These are phyloP conservation scores for Arge pagana DNA, from an alignment of 2,888 invertebrate genomes.

Conservation along the genomic window DNA sequence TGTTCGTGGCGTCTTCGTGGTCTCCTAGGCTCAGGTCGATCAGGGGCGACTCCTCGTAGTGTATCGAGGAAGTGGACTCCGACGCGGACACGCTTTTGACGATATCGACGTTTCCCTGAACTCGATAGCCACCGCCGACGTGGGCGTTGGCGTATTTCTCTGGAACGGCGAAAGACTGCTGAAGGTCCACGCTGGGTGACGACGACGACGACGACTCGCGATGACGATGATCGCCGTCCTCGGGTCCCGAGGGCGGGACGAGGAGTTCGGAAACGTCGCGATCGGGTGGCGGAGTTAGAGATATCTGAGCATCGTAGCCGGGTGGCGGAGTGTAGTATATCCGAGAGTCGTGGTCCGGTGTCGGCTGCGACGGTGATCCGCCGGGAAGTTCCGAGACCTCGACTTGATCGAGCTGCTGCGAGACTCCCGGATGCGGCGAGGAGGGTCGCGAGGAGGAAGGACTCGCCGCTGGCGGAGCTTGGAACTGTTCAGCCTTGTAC, in stretches of 20 bases:
- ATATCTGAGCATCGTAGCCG: slow-evolving; percentile 23
- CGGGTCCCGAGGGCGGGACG: slow-evolving; percentile 11
- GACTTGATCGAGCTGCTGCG: slow-evolving; percentile 12
- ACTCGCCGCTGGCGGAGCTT: slow-evolving; percentile 40
- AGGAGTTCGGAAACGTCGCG: background rate
- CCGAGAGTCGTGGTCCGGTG: slow-evolving; percentile 39
- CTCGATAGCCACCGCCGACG: slow-evolving; percentile 24
- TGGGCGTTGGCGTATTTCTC: slow-evolving; percentile 18
- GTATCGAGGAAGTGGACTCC: slow-evolving; percentile 71
- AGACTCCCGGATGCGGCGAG: background rate
- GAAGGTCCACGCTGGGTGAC: slow-evolving; percentile 1
- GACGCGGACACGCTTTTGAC: slow-evolving; percentile 70
- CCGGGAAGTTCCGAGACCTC: slow-evolving; percentile 10
- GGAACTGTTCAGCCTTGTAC: slow-evolving; percentile 66
- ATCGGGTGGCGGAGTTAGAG: too few species aligned
- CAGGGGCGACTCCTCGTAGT: slow-evolving; percentile 72
- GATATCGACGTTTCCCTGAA: slow-evolving; percentile 57
- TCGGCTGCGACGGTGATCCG: slow-evolving; percentile 5
- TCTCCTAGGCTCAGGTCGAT: slow-evolving; percentile 62
- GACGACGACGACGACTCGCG: background rate
- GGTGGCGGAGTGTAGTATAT: slow-evolving; percentile 30
- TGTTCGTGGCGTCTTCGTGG: slow-evolving; percentile 27
- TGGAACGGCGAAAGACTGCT: slow-evolving; percentile 17
- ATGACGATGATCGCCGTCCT: background rate
- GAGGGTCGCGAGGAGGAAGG: background rate